Evolutionary conservation across 2,888 invertebrate species (phyloP), one percentile per base, ranked within the genome.

Genomic region (Apodemia hepburni): DNA sequence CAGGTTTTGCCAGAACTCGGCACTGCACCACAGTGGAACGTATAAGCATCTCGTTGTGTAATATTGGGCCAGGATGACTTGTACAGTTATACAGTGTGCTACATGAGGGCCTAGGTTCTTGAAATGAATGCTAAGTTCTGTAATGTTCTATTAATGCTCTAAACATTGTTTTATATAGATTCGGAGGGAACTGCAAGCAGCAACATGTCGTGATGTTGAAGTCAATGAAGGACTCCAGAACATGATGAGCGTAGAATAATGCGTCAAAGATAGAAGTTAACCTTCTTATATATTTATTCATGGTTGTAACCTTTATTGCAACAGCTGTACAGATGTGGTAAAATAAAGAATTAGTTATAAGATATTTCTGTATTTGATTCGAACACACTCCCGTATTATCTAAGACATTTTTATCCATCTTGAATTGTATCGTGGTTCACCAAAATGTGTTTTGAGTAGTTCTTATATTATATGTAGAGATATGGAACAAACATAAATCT

Each of bases 171-270:
- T 27, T 45, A 60, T 77, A 57, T 76, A 98, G 93, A 95, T 99
- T 64, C 92, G 98, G 61, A 91, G 97, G 68, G 98, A 99, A 86
- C 84, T 99, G 22, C 95, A 96, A 75, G 94, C 95, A 73, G 96
- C 97, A 0, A 94, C 94, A 73, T 96, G 97, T 76, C 93, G 98
- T 71, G 98, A 97, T 79, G 73, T 93, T 62, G 95, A 95, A 88
- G 82, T 90, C 0, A 88, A 86, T 75, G 83, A 85, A 73, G 68
- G 72, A 62, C 64, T 76, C 62, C 68, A 78, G 29, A 78, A 69
- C 66, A 69, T 69, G 63, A 89, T 89, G 87, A 75, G 76, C 61
- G 84, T 89, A 60, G 89, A 90, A 75, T 89, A 77, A 58, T 33
- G 7, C 6, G 29, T 17, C 11, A 59, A 58, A 60, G 8, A 45